Evolutionary conservation across 2,888 invertebrate species (phyloP), one percentile per base, ranked within the genome.

Genomic region (Leptinotarsa rubiginosa): DNA sequence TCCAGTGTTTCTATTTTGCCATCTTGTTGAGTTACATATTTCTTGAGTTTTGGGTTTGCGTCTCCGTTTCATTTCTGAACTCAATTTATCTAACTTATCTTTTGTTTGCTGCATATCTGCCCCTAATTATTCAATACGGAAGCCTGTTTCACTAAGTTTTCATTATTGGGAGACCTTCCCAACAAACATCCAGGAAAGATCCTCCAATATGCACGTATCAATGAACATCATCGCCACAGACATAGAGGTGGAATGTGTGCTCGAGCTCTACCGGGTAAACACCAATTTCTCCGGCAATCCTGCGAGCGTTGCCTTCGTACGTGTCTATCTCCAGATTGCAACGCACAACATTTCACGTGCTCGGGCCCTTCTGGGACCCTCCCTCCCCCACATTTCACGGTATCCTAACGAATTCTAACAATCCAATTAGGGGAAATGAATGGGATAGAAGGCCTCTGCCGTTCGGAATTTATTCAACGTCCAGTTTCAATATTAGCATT

Each of bases 401-500:
- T 66, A 20, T 67, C 65, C 47, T 66, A 72, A 66, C 71, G 62
- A 65, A 70, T 69, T 74, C 74, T 47, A 76, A 70, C 72, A 74
- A 74, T 75, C 64, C 76, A 78, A 77, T 78, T 77, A 77, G 68
- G 18, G 54, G 69, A 69, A 56, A 56, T 20, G 56, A 25, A 22
- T 5, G 56, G 56, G 56, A 56, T 65, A 69, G 72, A 69, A 77
- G 74, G 72, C 18, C n/a, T n/a, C 67, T 72, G 75, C 74, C 66
- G 31, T 74, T 70, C 64, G 73, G 75, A 78, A 77, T 69, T 75
- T 75, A 77, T 78, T 80, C 77, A 75, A 80, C 70, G 72, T 65
- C 77, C 72, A 79, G 79, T 82, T 81, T 82, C 82, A 84, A 84
- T 84, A 84, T 84, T 84, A 83, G 83, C 83, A 84, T 84, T 84